Evolutionary conservation across 2,888 invertebrate genomes (phyloP).

Genomic region (Empis stercorea): DNA sequence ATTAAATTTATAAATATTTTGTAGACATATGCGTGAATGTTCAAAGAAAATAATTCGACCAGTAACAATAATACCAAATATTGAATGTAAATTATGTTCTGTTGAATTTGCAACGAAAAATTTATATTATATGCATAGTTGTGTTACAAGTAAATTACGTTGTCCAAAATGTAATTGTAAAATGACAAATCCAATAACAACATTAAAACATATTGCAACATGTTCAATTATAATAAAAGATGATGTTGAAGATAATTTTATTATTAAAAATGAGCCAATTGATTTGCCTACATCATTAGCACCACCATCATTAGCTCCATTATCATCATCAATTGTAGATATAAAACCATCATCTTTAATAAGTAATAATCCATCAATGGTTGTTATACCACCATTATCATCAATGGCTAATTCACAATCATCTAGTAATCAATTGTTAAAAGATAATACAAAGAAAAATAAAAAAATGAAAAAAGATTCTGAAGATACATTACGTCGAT

Average conservation of each 20-base stretch:
- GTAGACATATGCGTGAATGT: constrained; percentile 26
- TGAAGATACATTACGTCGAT: constrained; percentile 20
- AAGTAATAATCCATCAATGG: background rate
- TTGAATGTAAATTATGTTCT: constrained; percentile 29
- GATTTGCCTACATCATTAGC: background rate
- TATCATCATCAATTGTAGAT: no score
- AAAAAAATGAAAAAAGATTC: constrained; percentile 21
- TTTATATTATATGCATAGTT: constrained; percentile 32
- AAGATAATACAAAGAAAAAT: no score
- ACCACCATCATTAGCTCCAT: background rate
- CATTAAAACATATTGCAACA: constrained; percentile 12
- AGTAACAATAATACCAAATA: constrained; percentile 22
- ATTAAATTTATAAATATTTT: constrained; percentile 4
- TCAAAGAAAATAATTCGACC: constrained; percentile 15
- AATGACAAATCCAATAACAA: constrained; percentile 7
- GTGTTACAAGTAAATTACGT: constrained; percentile 25
- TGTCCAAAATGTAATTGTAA: constrained; percentile 30
- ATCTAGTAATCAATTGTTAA: no score
- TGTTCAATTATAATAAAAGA: constrained; percentile 7
- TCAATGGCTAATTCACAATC: background rate
- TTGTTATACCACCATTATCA: background rate
- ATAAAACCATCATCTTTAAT: background rate
- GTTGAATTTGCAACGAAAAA: constrained; percentile 29
- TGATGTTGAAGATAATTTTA: background rate
- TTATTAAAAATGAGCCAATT: background rate